Base-by-base conservation (phyloP, 2,888 invertebrate species). In the Nymphalis urticae region DNA sequence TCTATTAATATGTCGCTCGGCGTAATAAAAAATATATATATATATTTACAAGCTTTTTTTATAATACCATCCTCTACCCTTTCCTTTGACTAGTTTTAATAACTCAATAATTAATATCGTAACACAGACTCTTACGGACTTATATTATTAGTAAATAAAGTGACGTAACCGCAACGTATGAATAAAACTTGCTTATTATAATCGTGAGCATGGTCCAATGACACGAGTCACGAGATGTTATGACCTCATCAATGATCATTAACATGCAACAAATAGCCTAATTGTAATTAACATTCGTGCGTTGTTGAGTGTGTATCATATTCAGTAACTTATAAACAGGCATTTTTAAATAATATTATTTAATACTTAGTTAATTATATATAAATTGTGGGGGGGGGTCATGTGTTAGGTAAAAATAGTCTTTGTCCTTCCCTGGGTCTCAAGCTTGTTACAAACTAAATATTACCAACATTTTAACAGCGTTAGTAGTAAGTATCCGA, bases 211-310 rank as follows among this genome's bases (percentile, higher is more conserved):
- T 13, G 54, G 54, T 56, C 27, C 54, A 56, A 62, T 36, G 61
- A 48, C 27, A 48, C 58, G 9, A 47, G 56, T 60, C 66, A 71
- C 71, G 66, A 62, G 48, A 68, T 48, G 62, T 58, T 61, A 72
- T 73, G 75, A 75, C 72, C 66, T 73, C 74, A 75, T 72, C 69
- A 70, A 66, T 70, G 64, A 62, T 68, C 65, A 70, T 71, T 68
- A 69, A 72, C 66, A 73, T 68, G 69, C 69, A 65, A 24, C 65
- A 50, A 58, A 68, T 66, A 48, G 64, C 60, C 56, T 70, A 69
- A 67, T 71, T 63, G 62, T 64, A 53, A 63, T 72, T 64, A 70
- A 69, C 69, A 66, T 70, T 62, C 66, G 36, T 66, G 42, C 27
- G n/a, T 36, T 42, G 13, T 58, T 42, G n/a, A 42, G 27, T 42